A percentile compares a stretch with the other conserved stretches of the same genome.
Evolutionary conservation across 2,888 invertebrate species (phyloP).

Genomic region (Brachyptera risi): DNA sequence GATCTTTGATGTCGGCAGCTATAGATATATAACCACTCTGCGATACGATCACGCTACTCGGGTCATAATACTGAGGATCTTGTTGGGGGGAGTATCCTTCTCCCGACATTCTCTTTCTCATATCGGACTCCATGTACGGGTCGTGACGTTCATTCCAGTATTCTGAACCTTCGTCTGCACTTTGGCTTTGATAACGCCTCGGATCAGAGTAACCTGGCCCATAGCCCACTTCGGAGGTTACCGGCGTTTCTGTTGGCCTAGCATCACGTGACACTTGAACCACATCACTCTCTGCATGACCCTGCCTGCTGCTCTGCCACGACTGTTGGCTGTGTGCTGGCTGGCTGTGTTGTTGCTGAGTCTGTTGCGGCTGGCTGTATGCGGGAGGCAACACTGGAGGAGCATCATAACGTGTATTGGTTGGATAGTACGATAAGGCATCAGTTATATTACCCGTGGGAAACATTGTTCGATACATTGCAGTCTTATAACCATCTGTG

Average conservation of each 20-base stretch:
- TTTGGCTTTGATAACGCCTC: conserved; percentile 25
- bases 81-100: conserved; percentile 37
- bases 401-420: conserved; percentile 57
- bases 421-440: conserved; percentile 77
- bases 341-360: not conserved
- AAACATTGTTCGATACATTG: conserved; percentile 62
- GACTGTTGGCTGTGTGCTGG: not conserved
- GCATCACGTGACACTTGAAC: conserved; percentile 50
- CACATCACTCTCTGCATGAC: conserved; percentile 39
- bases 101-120: conserved; percentile 52
- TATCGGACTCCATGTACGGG: conserved; percentile 46
- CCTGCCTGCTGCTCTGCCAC: conserved; percentile 15
- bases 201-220: conserved; percentile 26
- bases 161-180: conserved; percentile 25
- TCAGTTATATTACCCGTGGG: conserved; percentile 70
- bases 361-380: not conserved
- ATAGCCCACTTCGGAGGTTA: conserved; percentile 10
- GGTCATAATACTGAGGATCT: conserved; percentile 49
- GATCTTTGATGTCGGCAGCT: conserved; percentile 60
- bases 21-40: conserved; percentile 76
- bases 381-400: conserved; percentile 10
- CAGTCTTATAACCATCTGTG: conserved; percentile 60
- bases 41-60: conserved; percentile 63
- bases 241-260: not conserved
- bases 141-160: conserved; percentile 42